These are phyloP conservation scores for Ranitomeya imitator DNA, from an alignment of 2,113 vertebrate species.

Conservation along the genomic window DNA sequence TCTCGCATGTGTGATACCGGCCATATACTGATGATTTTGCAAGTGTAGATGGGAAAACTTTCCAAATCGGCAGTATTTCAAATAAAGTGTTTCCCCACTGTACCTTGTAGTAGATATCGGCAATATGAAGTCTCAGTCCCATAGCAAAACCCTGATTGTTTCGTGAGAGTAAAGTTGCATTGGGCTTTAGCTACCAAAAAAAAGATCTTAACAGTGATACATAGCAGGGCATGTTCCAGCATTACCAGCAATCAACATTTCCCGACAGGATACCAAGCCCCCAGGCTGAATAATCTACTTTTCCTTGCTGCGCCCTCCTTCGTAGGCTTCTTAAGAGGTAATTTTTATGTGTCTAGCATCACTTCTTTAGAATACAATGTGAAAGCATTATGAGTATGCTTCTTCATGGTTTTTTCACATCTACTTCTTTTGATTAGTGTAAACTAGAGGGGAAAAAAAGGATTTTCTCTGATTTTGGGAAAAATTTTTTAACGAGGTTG, in stretches of 20 bases:
- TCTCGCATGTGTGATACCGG: too few species aligned
- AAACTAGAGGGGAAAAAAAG: not conserved
- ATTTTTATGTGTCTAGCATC: not conserved
- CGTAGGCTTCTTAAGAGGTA: not conserved
- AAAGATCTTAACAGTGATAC: not conserved
- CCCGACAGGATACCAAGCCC: not conserved
- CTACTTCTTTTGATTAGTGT: not conserved
- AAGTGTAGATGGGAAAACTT: too few species aligned
- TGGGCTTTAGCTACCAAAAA: not conserved
- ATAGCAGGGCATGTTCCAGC: conserved; percentile 13
- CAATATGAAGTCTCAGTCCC: not conserved
- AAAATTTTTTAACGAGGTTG: too few species aligned
- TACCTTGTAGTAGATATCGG: too few species aligned
- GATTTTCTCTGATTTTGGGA: not conserved
- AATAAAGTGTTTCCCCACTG: too few species aligned
- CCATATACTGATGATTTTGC: too few species aligned
- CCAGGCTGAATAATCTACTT: conserved; percentile 28
- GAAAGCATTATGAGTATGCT: not conserved
- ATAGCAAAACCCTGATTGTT: not conserved
- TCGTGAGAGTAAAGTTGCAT: not conserved
- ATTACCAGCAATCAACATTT: not conserved
- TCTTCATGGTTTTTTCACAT: not conserved
- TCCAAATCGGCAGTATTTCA: too few species aligned
- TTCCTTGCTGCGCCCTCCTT: not conserved
- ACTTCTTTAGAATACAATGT: not conserved